These are phyloP conservation scores for Pygoscelis adeliae DNA, from an alignment of 2,113 vertebrate genomes.

Conservation along the genomic window DNA sequence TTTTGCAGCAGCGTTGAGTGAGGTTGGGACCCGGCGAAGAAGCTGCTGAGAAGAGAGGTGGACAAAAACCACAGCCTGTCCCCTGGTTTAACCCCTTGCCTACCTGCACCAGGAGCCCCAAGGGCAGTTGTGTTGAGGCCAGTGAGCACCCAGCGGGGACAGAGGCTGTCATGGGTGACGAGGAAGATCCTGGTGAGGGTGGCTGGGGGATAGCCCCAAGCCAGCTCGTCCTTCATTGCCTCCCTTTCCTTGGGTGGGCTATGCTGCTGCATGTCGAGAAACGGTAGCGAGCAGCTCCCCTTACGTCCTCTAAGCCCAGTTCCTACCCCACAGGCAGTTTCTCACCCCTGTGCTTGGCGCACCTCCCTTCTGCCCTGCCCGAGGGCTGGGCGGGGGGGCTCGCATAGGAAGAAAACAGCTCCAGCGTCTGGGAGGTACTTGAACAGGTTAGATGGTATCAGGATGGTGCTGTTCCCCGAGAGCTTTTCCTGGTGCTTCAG, in stretches of 20 bases:
- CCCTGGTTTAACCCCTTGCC: neutral
- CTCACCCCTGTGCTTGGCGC: neutral
- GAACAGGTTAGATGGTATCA: neutral
- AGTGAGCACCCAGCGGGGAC: neutral
- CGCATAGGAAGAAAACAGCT: neutral
- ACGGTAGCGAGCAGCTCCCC: neutral
- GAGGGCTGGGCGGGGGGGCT: neutral
- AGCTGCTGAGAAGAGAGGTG: neutral
- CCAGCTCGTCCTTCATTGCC: neutral
- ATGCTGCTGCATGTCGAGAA: neutral
- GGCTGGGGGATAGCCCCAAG: neutral
- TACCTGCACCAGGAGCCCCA: neutral
- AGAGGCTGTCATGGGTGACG: fast-evolving
- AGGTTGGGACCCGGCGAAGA: neutral
- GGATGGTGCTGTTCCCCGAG: neutral
- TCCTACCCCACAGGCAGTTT: neutral
- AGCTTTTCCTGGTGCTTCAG: neutral
- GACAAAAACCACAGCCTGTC: neutral
- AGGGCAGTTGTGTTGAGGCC: neutral
- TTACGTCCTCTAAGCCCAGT: neutral
- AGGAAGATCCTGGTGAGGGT: neutral
- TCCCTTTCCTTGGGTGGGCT: neutral
- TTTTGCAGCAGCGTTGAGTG: neutral
- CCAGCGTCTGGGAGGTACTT: neutral
- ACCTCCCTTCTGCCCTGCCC: neutral